Evolutionary conservation across 2,113 vertebrate species (phyloP), one percentile per base, ranked within the genome.

Genomic region (Syrrhaptes paradoxus): DNA sequence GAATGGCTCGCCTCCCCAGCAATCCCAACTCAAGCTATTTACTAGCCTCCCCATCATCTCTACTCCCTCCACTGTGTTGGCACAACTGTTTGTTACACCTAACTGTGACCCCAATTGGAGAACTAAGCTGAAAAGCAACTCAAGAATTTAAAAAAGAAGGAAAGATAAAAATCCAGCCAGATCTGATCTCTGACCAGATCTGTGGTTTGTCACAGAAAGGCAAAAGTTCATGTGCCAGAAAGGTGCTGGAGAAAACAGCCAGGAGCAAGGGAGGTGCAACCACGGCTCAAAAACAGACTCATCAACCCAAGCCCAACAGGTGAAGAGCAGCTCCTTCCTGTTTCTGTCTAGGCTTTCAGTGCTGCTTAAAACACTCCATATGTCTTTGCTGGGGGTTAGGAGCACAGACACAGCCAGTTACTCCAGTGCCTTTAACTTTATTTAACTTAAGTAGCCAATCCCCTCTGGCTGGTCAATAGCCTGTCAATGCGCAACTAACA

Each of bases 21-120:
- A 76, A 61, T 7, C 70, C 57, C 36, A 54, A 7, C 6, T 2
- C 1, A 31, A 70, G 43, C 18, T 29, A 73, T 7, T 41, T 17
- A 24, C 28, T 49, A 90, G 18, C 9, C 26, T 74, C 8, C 46
- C 43, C n/a, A 61, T 28, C 65, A 78, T 13, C 17, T 46, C n/a
- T 63, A 25, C 21, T 85, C 65, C 68, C 36, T 48, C 12, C 1
- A 0, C 16, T 4, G 3, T 5, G 28, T 16, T 0, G 0, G 58
- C 59, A 84, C 45, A 70, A 74, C 77, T 34, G 52, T n/a, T 45
- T 38, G 28, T 16, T 73, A 36, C 54, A 59, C 36, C 16, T 36
- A 0, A 0, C 16, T 58, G 45, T n/a, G 48, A 48, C 36, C 32
- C 48, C 12, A 87, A 68, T 1, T 4, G 4, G 28, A 21, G n/a